phyloP scores from a whole-genome alignment of 2,113 vertebrate genomes.

The Chaetodon auriga region DNA sequence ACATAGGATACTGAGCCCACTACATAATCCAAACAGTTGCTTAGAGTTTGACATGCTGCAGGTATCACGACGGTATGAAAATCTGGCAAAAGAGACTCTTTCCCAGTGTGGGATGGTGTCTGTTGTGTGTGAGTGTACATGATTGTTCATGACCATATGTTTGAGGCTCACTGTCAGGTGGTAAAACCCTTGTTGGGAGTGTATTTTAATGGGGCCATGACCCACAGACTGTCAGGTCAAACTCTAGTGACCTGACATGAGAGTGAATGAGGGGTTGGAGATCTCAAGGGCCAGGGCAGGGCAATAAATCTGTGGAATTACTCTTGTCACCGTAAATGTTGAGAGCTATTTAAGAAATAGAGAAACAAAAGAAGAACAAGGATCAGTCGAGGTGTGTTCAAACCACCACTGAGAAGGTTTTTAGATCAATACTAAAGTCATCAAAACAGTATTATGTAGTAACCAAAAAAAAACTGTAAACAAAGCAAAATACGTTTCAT shows the following conservation, averaged over 20 bases:
- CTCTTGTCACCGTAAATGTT: constrained; percentile 42
- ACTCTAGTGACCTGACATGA: constrained; percentile 57
- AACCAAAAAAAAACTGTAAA: no score
- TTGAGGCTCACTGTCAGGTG: constrained; percentile 17
- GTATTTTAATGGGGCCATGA: constrained; percentile 55
- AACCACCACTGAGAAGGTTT: no score
- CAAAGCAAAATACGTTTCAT: no score
- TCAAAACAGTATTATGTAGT: no score
- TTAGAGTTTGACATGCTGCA: no score
- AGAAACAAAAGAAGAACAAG: constrained; percentile 3
- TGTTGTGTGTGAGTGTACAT: neutral
- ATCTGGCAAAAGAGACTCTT: no score
- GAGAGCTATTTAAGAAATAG: neutral
- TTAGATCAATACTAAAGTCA: no score
- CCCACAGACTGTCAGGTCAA: constrained; percentile 38
- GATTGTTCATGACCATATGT: neutral
- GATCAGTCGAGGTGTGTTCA: no score
- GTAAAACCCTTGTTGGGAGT: constrained; percentile 31
- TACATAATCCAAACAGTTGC: no score
- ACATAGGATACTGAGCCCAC: no score
- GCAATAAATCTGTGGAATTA: constrained; percentile 57
- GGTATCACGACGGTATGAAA: no score
- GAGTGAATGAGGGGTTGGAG: constrained; percentile 22
- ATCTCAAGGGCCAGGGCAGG: constrained; percentile 18
- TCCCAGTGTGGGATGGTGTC: no score